Evolutionary conservation across 2,888 invertebrate genomes (phyloP).

Genomic region (Pyrrhosoma nymphula): DNA sequence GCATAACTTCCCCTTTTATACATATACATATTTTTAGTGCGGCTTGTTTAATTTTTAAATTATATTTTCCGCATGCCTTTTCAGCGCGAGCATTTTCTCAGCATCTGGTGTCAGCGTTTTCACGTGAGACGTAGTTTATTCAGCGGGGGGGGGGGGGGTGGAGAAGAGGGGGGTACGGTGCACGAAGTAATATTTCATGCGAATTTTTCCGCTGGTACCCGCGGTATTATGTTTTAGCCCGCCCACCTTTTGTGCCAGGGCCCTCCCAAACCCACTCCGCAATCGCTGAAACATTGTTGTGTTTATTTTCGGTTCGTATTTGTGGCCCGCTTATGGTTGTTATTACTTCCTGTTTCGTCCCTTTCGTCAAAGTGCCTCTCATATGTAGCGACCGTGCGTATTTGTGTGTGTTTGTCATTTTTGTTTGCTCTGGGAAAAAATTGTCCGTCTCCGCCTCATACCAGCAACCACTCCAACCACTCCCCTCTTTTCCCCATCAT

Average conservation of each 20-base stretch:
- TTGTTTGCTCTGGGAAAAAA: conserved; percentile 24
- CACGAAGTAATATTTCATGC: conserved; percentile 42
- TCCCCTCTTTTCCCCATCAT: neutral
- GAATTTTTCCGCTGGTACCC: conserved; percentile 21
- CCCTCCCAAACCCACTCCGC: neutral
- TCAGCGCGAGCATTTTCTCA: conserved; percentile 21
- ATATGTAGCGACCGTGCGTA: neutral
- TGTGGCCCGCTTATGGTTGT: conserved; percentile 10
- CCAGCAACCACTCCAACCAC: neutral
- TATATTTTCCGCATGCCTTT: conserved; percentile 6
- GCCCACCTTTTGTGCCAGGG: conserved; percentile 26
- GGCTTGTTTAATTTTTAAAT: neutral
- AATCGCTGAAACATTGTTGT: neutral
- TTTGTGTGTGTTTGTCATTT: neutral
- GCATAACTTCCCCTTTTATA: neutral
- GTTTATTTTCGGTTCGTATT: conserved; percentile 36
- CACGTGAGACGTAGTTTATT: conserved; percentile 15
- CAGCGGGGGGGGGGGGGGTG: neutral
- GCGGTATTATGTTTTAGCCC: conserved; percentile 8
- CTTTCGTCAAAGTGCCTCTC: conserved; percentile 43
- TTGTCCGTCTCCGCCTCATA: neutral
- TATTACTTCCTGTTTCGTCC: conserved; percentile 26
- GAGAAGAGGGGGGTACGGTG: neutral
- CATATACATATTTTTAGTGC: neutral
- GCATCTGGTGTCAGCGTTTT: conserved; percentile 14